Percentiles rank a stretch among this genome's conserved stretches.
phyloP scores from a whole-genome alignment of 2,888 invertebrate species.

The Macrosiphum euphorbiae region DNA sequence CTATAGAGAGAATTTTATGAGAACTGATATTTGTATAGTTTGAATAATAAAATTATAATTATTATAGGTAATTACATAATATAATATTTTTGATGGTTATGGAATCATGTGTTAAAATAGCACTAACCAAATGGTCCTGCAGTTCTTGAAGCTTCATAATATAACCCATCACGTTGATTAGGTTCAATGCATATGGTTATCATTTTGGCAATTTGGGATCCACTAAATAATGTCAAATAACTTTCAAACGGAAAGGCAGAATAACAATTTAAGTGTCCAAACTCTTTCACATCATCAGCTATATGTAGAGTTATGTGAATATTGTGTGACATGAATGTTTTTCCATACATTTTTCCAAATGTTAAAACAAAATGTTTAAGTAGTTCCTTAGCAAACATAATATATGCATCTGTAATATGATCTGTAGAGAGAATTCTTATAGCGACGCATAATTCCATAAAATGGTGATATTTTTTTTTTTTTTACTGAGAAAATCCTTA shows the following conservation, averaged over 20 bases:
- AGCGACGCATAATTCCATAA: slow-evolving; percentile 16
- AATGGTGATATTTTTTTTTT: neutral
- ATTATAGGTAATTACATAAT: neutral
- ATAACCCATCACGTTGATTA: neutral
- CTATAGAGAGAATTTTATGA: neutral
- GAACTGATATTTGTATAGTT: neutral
- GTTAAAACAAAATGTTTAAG: neutral
- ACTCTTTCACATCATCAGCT: slow-evolving; percentile 15
- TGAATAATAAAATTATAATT: neutral
- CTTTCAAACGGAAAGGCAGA: slow-evolving; percentile 67
- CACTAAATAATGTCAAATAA: slow-evolving; percentile 28
- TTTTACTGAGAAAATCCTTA: neutral
- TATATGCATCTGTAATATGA: slow-evolving; percentile 17
- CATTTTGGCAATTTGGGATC: neutral
- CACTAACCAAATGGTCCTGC: neutral
- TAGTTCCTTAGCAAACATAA: neutral
- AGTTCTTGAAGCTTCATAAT: slow-evolving; percentile 9
- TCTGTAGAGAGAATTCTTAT: slow-evolving; percentile 10
- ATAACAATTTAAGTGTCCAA: neutral
- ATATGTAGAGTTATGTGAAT: neutral
- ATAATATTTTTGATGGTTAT: neutral
- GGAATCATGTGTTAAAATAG: neutral
- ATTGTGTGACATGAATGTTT: slow-evolving; percentile 6
- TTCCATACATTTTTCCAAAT: neutral
- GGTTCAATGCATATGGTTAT: neutral